Evolutionary conservation across 2,797 vertebrate species (phyloP), one percentile per base, ranked within the genome.

Genomic region (Alectoris magna): DNA sequence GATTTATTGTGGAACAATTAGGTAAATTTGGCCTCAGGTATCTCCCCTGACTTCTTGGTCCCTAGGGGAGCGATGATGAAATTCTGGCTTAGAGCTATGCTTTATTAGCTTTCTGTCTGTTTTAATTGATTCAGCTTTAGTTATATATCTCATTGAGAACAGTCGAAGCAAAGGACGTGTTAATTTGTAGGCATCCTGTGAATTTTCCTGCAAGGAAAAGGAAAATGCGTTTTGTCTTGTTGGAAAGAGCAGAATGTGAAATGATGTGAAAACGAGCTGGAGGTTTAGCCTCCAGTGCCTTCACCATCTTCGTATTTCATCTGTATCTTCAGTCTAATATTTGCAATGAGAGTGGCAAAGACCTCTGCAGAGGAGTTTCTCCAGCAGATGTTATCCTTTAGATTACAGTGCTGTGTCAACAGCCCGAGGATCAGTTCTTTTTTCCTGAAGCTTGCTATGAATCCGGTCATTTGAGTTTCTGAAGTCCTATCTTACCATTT

Each of bases 111-210:
- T 94, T 95, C 90, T 96, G 84, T 93, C 88, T 94, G 58, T 56
- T 98, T 96, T 95, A 97, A 96, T 95, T 95, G 91, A 95, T 97
- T 97, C 85, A 86, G 41, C 53, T 91, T 95, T 91, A 68, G 74
- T 92, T 95, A 92, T 63, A 71, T 85, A 94, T 93, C 70, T 95
- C 80, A 73, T 88, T 14, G 31, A 94, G 75, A 96, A 53, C 46
- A 94, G 49, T 46, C 84, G 86, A 94, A 92, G 51, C 62, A 93
- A 90, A 94, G 74, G 77, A 79, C 19, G 68, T 70, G 34, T 84
- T 94, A 93, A 96, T 96, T 87, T 93, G 31, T 81, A 77, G 72
- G 38, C 21, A 75, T 94, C 56, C 77, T n/a, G 27, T 89, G 76
- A 96, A 29, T 92, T 96, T 68, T 73, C 91, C 44, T 36, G 16